These are phyloP conservation scores for Thymallus thymallus DNA, from an alignment of 2,113 vertebrate genomes.

Conservation along the genomic window DNA sequence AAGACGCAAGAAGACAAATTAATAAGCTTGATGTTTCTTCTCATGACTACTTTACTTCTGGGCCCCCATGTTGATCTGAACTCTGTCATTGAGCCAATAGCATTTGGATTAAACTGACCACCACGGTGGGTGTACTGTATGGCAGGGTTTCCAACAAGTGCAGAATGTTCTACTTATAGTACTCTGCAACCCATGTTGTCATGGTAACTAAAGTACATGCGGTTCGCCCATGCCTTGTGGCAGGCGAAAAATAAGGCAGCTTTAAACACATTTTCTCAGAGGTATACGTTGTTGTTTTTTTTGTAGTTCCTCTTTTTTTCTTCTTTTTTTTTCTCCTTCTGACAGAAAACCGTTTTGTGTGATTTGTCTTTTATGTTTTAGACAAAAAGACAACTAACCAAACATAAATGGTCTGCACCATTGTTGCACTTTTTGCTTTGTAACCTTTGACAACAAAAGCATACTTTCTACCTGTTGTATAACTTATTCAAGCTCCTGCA, in stretches of 20 bases:
- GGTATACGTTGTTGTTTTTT: constrained; percentile 65
- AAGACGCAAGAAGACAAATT: constrained; percentile 55
- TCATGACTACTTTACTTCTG: constrained; percentile 70
- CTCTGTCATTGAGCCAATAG: constrained; percentile 73
- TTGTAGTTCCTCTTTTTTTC: constrained; percentile 48
- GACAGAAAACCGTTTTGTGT: constrained; percentile 63
- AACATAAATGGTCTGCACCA: constrained; percentile 76
- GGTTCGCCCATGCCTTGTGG: constrained; percentile 67
- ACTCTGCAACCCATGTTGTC: constrained; percentile 35
- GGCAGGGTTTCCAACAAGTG: constrained; percentile 67
- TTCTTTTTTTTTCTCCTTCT: constrained; percentile 45
- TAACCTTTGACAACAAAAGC: constrained; percentile 68
- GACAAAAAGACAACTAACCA: constrained; percentile 65
- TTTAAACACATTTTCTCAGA: constrained; percentile 73
- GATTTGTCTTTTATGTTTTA: constrained; percentile 54
- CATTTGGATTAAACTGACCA: constrained; percentile 36
- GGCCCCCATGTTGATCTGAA: constrained; percentile 77
- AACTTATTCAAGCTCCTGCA: constrained; percentile 76
- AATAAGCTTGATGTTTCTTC: constrained; percentile 67
- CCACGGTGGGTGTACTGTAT: constrained; percentile 19
- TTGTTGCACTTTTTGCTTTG: constrained; percentile 77
- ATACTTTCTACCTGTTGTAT: constrained; percentile 73
- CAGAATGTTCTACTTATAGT: constrained; percentile 55
- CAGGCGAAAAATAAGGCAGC: constrained; percentile 75
- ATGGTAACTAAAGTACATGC: constrained; percentile 46